Conservation (phyloP, 2,888 invertebrate species). For the Caenorhabditis virilis region DNA sequence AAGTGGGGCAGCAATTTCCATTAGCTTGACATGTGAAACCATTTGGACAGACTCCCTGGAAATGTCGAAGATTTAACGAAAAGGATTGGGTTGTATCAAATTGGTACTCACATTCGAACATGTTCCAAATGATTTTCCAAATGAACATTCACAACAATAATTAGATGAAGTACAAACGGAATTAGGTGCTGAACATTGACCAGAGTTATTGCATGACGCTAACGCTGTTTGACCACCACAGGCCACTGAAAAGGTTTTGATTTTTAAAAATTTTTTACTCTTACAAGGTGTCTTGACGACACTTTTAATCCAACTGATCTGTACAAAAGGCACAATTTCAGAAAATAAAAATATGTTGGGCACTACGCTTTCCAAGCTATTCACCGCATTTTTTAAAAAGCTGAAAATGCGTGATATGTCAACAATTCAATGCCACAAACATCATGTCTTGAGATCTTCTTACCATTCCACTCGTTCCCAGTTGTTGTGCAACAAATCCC, state of each 20-base stretch:
- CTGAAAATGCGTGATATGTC: too few relatives aligned
- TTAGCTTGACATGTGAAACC: conserved; percentile 59
- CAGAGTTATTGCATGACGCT: conserved; percentile 45
- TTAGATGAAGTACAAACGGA: conserved; percentile 57
- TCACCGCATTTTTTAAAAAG: too few relatives aligned
- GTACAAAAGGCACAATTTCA: too few relatives aligned
- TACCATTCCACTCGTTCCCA: conserved; percentile 57
- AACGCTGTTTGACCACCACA: conserved; percentile 62
- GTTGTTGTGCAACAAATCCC: conserved; percentile 64
- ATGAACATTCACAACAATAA: conserved; percentile 65
- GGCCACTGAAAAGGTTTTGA: conserved; percentile 47
- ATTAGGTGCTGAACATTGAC: conserved; percentile 32
- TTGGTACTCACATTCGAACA: conserved; percentile 60
- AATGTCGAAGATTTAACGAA: background rate
- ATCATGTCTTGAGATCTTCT: too few relatives aligned
- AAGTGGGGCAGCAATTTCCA: conserved; percentile 63
- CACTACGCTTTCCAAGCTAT: too few relatives aligned
- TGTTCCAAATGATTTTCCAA: conserved; percentile 58
- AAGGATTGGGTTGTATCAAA: too few relatives aligned
- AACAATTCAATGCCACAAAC: too few relatives aligned
- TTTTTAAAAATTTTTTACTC: background rate
- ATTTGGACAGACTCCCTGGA: conserved; percentile 53
- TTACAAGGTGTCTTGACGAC: too few relatives aligned
- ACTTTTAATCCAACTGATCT: too few relatives aligned
- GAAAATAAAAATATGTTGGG: too few relatives aligned